Base-by-base conservation (phyloP, 2,888 invertebrate species). In the Junonia oenone region DNA sequence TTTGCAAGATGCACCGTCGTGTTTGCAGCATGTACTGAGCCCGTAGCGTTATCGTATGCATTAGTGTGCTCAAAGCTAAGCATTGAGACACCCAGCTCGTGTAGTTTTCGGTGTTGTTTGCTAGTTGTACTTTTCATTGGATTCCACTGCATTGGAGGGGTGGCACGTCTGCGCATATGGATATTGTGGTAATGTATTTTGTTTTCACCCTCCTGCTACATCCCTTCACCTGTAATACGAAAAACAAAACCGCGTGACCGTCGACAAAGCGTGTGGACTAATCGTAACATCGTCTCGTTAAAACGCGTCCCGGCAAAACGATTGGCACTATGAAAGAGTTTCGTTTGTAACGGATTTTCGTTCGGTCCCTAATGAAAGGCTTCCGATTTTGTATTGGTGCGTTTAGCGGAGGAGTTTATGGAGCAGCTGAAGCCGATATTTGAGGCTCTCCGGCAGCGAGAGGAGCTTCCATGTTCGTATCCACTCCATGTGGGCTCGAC, bases 381-480 rank as follows among this genome's bases (percentile, higher is more conserved):
- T 78, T 82, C 81, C 81, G 84, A 77, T 84, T 89, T 86, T 86
- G 75, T 81, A 87, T 88, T 88, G 75, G 75, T 83, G 71, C 85
- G 81, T 89, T 79, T 92, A 97, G 97, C 97, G 91, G 96, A 97
- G 92, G 97, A 97, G 93, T 96, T 97, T 92, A 93, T 97, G 94
- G 96, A 94, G 92, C 96, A 97, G 92, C 93, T 97, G 94, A 96
- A 95, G 95, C 97, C 97, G 81, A 97, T 97, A 91, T 97, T 97
- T 93, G 97, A 97, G 92, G 95, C 95, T 91, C 93, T 97, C 84
- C 94, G 97, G 83, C 96, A 96, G 87, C 95, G 95, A 85, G 96
- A 97, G 91, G 96, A 96, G 90, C 94, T 96, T 75, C 96, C 96
- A 82, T 96, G 96, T 91, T 96, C 96, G 79, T 97, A 96, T 91